These are phyloP conservation scores for Otocyon megalotis DNA, from an alignment of 2,113 vertebrate species.

Conservation along the genomic window DNA sequence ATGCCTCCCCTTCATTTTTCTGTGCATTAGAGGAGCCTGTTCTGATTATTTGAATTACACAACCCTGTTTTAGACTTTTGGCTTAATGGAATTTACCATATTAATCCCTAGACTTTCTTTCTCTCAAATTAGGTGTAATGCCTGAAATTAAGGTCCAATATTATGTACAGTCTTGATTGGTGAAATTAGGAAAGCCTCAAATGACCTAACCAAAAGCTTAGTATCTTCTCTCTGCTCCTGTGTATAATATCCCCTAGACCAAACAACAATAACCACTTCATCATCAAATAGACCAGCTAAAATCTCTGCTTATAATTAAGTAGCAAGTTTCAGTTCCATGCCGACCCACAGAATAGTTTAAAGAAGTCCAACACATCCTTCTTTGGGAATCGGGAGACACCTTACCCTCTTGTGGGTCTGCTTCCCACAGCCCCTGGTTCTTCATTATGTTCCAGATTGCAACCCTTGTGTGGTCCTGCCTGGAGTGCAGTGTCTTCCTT, in stretches of 20 bases:
- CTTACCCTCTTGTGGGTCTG: accelerated
- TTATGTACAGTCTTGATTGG: neutral
- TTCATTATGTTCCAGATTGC: neutral
- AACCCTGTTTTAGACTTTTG: neutral
- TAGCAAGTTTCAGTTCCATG: neutral
- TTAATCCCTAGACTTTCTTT: neutral
- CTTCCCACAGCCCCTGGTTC: neutral
- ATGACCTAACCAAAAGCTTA: neutral
- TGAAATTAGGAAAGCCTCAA: neutral
- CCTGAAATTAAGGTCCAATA: neutral
- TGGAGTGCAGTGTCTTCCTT: neutral
- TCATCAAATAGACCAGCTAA: neutral
- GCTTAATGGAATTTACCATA: neutral
- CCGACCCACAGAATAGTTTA: neutral
- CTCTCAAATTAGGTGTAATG: neutral
- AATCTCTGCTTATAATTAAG: neutral
- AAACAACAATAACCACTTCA: neutral
- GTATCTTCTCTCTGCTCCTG: neutral
- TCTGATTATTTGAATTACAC: neutral
- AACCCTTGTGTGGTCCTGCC: neutral
- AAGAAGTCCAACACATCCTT: neutral
- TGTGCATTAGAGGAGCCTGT: neutral
- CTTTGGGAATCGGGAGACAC: accelerated
- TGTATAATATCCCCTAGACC: neutral
- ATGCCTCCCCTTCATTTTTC: neutral